Evolutionary conservation across 2,797 vertebrate species (phyloP).

Genomic region (Phoxinus dragarum): DNA sequence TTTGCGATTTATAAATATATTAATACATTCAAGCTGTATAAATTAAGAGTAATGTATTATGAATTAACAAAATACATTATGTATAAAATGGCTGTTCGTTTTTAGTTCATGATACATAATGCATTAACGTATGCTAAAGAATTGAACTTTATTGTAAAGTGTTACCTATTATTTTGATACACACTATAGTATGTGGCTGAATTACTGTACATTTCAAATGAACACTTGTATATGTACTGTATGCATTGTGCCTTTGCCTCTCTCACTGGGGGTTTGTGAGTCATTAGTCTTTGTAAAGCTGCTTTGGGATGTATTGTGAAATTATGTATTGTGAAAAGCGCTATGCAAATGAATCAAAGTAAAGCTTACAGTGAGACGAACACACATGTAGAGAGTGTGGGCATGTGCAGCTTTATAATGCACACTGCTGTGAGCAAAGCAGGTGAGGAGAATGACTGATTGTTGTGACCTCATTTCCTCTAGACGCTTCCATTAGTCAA

Average conservation of each 20-base stretch:
- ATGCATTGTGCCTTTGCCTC: not conserved
- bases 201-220: not conserved
- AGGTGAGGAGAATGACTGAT: conserved; percentile 38
- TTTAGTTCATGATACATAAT: not conserved
- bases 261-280: not conserved
- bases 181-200: not conserved
- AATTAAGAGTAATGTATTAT: not conserved
- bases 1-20: not conserved
- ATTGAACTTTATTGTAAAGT: not conserved
- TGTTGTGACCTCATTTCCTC: conserved; percentile 27
- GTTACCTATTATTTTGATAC: not conserved
- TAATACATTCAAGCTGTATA: not conserved
- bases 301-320: not conserved
- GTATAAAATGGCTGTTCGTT: not conserved
- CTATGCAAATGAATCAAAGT: conserved; percentile 5
- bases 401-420: not conserved
- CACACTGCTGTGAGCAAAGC: conserved; percentile 12
- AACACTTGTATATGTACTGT: not conserved
- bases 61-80: not conserved
- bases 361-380: conserved; percentile 3
- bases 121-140: not conserved
- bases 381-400: not conserved
- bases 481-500: conserved; percentile 28
- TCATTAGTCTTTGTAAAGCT: not conserved
- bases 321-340: not conserved